phyloP scores from a whole-genome alignment of 92 coral and sea anemone genomes.

The Phenganax subtilis region DNA sequence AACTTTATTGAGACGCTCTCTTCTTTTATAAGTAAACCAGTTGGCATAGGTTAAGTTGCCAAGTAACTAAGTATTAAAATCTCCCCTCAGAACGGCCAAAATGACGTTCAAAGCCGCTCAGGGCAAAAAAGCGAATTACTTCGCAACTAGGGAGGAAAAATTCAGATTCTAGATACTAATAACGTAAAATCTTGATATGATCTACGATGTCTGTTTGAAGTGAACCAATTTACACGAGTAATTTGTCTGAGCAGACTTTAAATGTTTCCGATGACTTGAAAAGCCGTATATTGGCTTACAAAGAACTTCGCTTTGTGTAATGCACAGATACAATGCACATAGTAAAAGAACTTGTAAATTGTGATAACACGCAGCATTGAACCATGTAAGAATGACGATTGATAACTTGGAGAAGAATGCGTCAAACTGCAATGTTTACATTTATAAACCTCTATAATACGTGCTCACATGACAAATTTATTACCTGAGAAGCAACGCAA shows the following conservation, averaged over 20 bases:
- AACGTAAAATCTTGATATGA: neutral
- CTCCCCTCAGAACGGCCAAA: no score
- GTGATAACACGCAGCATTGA: neutral
- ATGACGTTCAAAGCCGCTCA: no score
- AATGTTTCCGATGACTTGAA: neutral
- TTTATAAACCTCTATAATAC: neutral
- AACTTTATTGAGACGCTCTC: no score
- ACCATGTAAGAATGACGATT: neutral
- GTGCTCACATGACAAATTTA: neutral
- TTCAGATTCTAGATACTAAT: neutral
- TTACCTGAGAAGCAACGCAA: neutral
- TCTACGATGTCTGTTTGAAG: neutral
- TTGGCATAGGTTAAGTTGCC: conserved; percentile 3
- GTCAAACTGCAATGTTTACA: neutral
- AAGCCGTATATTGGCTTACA: neutral
- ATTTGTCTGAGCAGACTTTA: neutral
- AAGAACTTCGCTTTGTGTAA: neutral
- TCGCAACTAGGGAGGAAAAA: neutral
- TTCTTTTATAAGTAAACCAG: neutral
- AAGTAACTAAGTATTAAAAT: neutral
- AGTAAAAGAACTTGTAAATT: neutral
- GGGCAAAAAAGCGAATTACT: neutral
- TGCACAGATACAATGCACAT: neutral
- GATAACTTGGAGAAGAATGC: neutral
- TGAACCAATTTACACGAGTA: neutral